Evolutionary conservation across 64 coral and sea anemone species (phyloP).

Genomic region (Platygyra sinensis): DNA sequence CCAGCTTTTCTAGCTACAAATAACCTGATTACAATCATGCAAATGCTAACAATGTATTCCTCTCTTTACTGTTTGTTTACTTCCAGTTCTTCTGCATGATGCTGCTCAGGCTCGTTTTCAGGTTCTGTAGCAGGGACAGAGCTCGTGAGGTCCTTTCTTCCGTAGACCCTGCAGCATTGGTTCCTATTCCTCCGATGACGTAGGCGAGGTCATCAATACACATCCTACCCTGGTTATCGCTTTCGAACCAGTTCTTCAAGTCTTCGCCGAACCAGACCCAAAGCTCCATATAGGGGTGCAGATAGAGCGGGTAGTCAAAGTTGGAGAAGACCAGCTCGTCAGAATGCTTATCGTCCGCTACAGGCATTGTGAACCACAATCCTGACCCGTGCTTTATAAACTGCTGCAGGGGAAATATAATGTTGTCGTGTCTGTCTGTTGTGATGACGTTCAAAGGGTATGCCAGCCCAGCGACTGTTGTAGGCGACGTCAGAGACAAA

Average conservation of each 20-base stretch:
- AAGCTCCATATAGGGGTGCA: constrained; percentile 6
- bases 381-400: constrained; percentile 2
- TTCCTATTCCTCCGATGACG: background rate
- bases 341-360: constrained; percentile 19
- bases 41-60: background rate
- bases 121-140: background rate
- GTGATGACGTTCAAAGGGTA: constrained; percentile 50
- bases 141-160: background rate
- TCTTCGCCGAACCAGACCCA: constrained; percentile 57
- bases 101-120: background rate
- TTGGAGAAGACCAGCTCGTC: constrained; percentile 57
- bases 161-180: background rate
- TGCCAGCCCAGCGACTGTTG: constrained; percentile 45
- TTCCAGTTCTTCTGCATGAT: constrained; percentile 22
- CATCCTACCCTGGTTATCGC: constrained; percentile 44
- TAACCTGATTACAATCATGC: background rate
- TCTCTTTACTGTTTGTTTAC: background rate
- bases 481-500: constrained; percentile 39
- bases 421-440: constrained; percentile 32
- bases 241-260: constrained; percentile 38
- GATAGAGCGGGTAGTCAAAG: constrained; percentile 19
- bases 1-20: background rate
- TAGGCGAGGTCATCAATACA: constrained; percentile 41
- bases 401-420: constrained; percentile 20
- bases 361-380: constrained; percentile 46